Base-by-base conservation (phyloP, 2,113 vertebrate species). In the Vombatus ursinus region DNA sequence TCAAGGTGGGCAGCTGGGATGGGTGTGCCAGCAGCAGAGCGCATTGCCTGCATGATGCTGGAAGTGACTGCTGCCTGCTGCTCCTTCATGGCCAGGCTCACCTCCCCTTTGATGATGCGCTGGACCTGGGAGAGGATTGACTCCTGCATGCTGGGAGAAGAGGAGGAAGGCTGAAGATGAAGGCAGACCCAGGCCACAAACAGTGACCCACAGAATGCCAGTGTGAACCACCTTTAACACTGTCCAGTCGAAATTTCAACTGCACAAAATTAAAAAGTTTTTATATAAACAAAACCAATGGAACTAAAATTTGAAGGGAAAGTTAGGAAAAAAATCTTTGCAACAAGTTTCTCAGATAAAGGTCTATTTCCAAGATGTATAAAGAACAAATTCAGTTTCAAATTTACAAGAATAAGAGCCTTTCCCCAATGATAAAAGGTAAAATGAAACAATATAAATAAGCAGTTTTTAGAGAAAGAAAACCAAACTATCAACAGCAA, bases 31-130 rank as follows among this genome's bases (percentile, higher is more conserved):
- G 99, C 99, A 0, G 99, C 99, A 0, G 99, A 99, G 96, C 99
- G 99, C 99, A 99, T 99, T 0, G 99, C 99, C 98, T 99, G 99
- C 98, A 99, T 99, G n/a, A 99, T 99, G 98, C 99, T 99, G 1
- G 99, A 99, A 92, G 99, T 99, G 97, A 99, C 99, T 0, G 98
- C 99, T 0, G 99, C 99, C 97, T 99, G 99, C 98, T 99, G 99
- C 97, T 99, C 99, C 98, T 99, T 99, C 99, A 99, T 99, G 1
- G 99, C 99, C 97, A 99, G 97, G 95, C 99, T 99, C 97, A 99
- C 99, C 97, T 99, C 99, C 2, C 99, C 99, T 98, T 99, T 99
- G 95, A 99, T 99, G 16, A 99, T 99, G 31, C 99, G 98, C 98
- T 99, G 99, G 91, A 99, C 99, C 52, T 99, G 99, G 91, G 99